Percentiles rank a stretch among this genome's conserved stretches.
These are phyloP conservation scores for Limnothrissa miodon DNA, from an alignment of 2,113 vertebrate species.

Conservation along the genomic window DNA sequence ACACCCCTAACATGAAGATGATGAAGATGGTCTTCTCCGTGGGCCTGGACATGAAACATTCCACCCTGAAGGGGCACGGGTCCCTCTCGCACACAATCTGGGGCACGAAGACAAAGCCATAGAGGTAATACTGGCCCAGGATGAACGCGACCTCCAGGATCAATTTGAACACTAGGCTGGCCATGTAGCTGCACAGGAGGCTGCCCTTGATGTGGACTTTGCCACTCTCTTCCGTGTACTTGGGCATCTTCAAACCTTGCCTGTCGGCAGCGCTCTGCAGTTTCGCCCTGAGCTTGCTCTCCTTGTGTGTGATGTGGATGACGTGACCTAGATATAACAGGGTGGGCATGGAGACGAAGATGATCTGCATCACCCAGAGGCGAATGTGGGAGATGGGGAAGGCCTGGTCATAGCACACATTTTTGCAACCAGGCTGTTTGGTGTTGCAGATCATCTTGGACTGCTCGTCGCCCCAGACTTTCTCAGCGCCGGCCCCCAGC, in stretches of 20 bases:
- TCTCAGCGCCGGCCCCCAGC: constrained; percentile 80
- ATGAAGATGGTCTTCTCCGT: constrained; percentile 97
- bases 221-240: constrained; percentile 77
- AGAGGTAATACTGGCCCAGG: constrained; percentile 89
- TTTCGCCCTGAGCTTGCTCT: constrained; percentile 78
- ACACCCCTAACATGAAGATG: constrained; percentile 73
- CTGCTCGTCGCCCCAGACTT: constrained; percentile 85
- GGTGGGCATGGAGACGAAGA: constrained; percentile 88
- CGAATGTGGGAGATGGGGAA: constrained; percentile 96
- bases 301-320: constrained; percentile 85
- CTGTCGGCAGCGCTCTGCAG: constrained; percentile 34
- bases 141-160: constrained; percentile 89
- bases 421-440: constrained; percentile 90
- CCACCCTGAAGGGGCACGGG: constrained; percentile 90
- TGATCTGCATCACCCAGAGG: constrained; percentile 96
- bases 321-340: constrained; percentile 92
- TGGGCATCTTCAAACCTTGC: constrained; percentile 55
- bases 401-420: constrained; percentile 92
- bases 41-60: constrained; percentile 95
- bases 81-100: constrained; percentile 79
- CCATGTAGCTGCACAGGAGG: constrained; percentile 86
- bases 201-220: constrained; percentile 81
- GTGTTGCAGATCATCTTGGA: constrained; percentile 93
- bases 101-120: constrained; percentile 85
- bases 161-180: constrained; percentile 86